Evolutionary conservation across 2,797 vertebrate genomes (phyloP), one percentile per base, ranked within the genome.

Genomic region (Chanos chanos): DNA sequence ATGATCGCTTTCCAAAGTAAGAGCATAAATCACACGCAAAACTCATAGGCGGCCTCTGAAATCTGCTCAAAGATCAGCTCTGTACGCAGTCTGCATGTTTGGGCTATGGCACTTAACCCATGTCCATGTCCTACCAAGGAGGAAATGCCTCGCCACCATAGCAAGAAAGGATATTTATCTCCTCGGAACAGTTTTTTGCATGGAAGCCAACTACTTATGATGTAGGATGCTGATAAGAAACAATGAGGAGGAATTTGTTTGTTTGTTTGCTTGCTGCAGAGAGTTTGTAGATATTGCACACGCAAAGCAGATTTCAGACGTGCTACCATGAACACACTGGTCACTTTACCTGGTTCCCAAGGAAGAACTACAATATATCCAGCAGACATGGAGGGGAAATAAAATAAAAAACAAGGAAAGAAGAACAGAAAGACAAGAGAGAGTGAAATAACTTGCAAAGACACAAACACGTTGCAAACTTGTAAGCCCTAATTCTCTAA

Each of bases 281-380:
- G 9, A 30, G 18, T 36, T 54, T 15, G 19, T 57, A 47, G 47
- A 52, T 62, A 49, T 25, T 7, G 28, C 12, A 22, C 4, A 34
- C 28, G 61, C 58, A 70, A 66, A 83, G 81, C 84, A 81, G 82
- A 68, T 84, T 86, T 80, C 86, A 81, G 72, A 36, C 67, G 5
- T 71, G 75, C 61, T 15, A 24, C 66, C 71, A 69, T 73, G 56
- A 71, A 77, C 72, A 72, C 40, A 44, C 78, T 78, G 79, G 81
- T 84, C 86, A 96, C 94, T 91, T 94, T 99, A 99, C 97, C 97
- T 99, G 97, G 87, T 99, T 99, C 90, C 97, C 97, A 91, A 99
- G 97, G 97, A 98, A 99, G 94, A 99, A 99, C 96, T 99, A 96
- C 0, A 91, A 89, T 77, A 89, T 82, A 85, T 90, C 88, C 88